Evolutionary conservation across 2,113 vertebrate species (phyloP).

Genomic region (Prolemur simus): DNA sequence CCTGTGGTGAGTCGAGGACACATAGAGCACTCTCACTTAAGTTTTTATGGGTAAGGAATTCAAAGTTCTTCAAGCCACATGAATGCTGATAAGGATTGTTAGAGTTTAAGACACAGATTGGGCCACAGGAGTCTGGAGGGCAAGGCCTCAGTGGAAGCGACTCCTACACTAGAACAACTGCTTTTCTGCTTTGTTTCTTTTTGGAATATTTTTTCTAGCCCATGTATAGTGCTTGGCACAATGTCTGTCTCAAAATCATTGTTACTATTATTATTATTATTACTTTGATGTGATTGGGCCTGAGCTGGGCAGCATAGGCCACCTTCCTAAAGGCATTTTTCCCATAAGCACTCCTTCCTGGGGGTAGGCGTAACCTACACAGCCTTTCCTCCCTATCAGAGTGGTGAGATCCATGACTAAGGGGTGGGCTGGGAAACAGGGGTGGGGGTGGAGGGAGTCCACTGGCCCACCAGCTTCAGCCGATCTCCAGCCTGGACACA

Average conservation of each 20-base stretch:
- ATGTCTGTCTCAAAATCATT: background rate
- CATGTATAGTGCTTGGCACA: background rate
- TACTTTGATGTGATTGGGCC: background rate
- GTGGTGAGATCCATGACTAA: background rate
- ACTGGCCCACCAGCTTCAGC: background rate
- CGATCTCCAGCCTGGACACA: background rate
- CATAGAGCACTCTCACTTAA: background rate
- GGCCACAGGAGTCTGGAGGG: background rate
- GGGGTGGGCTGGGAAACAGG: background rate
- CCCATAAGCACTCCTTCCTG: background rate
- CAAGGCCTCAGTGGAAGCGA: background rate
- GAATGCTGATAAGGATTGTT: background rate
- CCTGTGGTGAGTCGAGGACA: background rate
- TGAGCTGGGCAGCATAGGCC: background rate
- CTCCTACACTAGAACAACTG: background rate
- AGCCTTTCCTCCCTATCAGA: background rate
- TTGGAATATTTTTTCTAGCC: background rate
- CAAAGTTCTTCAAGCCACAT: background rate
- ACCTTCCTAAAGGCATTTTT: too few species aligned
- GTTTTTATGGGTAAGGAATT: background rate
- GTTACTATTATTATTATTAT: background rate
- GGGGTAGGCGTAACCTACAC: background rate
- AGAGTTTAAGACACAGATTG: background rate
- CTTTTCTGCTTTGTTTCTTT: background rate
- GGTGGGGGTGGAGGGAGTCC: background rate